Base-by-base conservation (phyloP, 2,888 invertebrate species). In the Emesis furor region DNA sequence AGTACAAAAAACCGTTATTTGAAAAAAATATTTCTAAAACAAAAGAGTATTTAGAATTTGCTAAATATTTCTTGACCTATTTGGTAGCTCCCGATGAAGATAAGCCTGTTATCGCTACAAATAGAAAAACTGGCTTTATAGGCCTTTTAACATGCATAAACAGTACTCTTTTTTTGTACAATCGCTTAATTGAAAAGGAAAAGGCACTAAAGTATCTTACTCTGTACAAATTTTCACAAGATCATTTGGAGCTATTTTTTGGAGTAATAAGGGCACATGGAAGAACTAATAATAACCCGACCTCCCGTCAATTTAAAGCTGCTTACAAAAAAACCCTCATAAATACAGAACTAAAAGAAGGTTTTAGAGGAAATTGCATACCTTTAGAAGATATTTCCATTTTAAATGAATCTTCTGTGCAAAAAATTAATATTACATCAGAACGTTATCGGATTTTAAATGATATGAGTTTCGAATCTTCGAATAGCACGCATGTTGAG, bases 91-190 rank as follows among this genome's bases (percentile, higher is more conserved):
- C 67, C 35, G 67, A 67, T 35, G 32, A 67, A 67, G 67, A 67
- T 35, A 67, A 5, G 35, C 14, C 35, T 35, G 35, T 67, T 17
- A 67, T 35, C 14, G 35, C 32, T 67, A 67, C 67, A n/a, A 12
- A 67, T 14, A 8, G 67, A 67, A 67, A 67, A 67, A 67, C 67
- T 67, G 67, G 67, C 12, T 67, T 67, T 67, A 6, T 67, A 67
- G 67, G 67, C 32, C 4, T 35, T 5, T 67, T 67, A 67, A 67
- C 67, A 4, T 67, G 67, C 14, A 67, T 67, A 67, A 35, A 67
- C 7, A 67, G 67, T 67, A 67, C 67, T 12, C 35, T 67, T 32
- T 67, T 67, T 14, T 35, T 67, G n/a, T 67, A 67, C 17, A 14
- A 67, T 14, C 67, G 67, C 67, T 6, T 67, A n/a, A 67, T 67